Conservation (phyloP, 1,140 invertebrate genomes). For the Drosophila sucinea region DNA sequence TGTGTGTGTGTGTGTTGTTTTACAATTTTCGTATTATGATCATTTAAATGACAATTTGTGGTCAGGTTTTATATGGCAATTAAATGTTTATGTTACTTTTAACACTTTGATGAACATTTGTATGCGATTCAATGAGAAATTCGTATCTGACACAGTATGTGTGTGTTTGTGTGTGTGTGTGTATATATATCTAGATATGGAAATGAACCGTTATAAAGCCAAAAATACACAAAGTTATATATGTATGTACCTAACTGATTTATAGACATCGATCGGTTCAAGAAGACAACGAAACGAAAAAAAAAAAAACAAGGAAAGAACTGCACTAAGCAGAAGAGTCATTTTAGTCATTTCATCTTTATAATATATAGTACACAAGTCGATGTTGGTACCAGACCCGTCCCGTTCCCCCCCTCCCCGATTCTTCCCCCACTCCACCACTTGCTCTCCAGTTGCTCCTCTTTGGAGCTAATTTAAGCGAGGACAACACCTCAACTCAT, state of each 20-base stretch:
- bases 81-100: conserved; percentile 23
- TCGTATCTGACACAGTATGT: background rate
- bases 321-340: background rate
- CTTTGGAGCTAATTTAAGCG: conserved; percentile 74
- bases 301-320: background rate
- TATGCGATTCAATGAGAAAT: background rate
- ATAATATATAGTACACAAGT: background rate
- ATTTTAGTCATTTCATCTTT: background rate
- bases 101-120: conserved; percentile 17
- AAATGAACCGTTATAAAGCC: conserved; percentile 5
- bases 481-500: conserved; percentile 82
- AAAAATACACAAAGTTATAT: background rate
- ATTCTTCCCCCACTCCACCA: background rate
- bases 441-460: background rate
- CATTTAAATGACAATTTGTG: conserved; percentile 29
- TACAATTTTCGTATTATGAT: conserved; percentile 21
- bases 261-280: conserved; percentile 16
- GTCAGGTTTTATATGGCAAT: conserved; percentile 23
- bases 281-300: background rate
- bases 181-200: background rate
- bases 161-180: no score
- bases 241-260: conserved; percentile 1
- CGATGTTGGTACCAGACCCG: background rate
- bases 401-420: background rate
- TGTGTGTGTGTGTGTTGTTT: background rate